Conservation (phyloP, 2,797 vertebrate genomes). For the Tragopan temminckii region DNA sequence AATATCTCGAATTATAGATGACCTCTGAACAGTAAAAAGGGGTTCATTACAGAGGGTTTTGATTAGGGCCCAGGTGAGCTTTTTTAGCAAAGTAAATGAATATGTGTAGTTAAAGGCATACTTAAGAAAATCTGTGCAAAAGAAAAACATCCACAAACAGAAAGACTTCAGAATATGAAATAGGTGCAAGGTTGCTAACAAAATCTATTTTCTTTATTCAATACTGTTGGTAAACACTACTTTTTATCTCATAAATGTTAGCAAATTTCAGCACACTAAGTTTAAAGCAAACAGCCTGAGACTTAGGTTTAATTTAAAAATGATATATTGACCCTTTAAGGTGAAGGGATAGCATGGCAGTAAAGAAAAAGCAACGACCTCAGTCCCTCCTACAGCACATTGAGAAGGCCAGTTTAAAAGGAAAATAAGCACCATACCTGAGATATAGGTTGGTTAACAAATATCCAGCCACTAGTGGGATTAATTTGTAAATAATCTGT, state of each 20-base stretch:
- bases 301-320: background rate
- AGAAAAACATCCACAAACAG: background rate
- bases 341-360: background rate
- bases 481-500: slow-evolving; percentile 89
- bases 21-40: slow-evolving; percentile 79
- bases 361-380: background rate
- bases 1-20: slow-evolving; percentile 87
- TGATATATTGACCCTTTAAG: background rate
- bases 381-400: background rate
- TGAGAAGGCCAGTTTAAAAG: background rate
- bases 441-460: slow-evolving; percentile 89
- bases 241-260: background rate
- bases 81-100: background rate
- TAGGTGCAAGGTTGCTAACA: background rate
- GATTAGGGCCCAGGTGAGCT: background rate
- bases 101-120: background rate
- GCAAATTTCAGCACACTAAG: background rate
- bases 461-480: slow-evolving; percentile 91
- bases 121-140: background rate
- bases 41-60: background rate
- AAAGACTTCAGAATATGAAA: background rate
- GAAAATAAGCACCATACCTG: slow-evolving; percentile 80
- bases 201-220: background rate
- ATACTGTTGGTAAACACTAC: background rate
- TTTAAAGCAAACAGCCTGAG: background rate